Percentiles rank a stretch among this genome's conserved stretches.
phyloP scores from a whole-genome alignment of 2,113 vertebrate genomes.

The Pheucticus melanocephalus region DNA sequence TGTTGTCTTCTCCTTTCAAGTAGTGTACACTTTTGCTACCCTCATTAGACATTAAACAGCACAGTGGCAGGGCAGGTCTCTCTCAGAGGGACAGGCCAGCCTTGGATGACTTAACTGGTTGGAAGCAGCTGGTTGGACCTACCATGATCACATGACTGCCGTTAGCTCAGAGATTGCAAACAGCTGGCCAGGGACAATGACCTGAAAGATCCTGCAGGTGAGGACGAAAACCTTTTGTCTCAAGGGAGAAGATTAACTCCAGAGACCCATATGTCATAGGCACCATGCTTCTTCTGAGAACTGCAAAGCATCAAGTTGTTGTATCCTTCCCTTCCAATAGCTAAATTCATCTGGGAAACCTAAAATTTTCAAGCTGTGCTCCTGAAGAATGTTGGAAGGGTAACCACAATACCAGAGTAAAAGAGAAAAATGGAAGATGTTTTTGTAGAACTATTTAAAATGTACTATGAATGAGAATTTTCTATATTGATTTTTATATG shows the following conservation, averaged over 20 bases:
- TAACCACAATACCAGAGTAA: neutral
- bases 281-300: neutral
- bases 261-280: fast-evolving
- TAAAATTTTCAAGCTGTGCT: neutral
- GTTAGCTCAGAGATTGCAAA: fast-evolving
- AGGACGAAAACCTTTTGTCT: neutral
- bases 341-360: neutral
- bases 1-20: neutral
- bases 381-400: neutral
- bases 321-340: neutral
- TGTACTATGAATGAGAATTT: neutral
- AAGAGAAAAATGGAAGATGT: neutral
- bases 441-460: neutral
- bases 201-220: neutral
- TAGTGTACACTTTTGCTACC: neutral
- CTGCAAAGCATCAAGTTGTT: neutral
- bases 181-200: neutral
- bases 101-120: neutral
- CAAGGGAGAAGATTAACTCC: neutral
- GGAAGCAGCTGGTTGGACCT: neutral
- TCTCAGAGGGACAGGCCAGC: fast-evolving
- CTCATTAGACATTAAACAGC: fast-evolving
- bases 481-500: neutral
- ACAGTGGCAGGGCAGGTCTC: fast-evolving
- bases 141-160: neutral